Conservation (phyloP, 2,888 invertebrate genomes). For the Dichetophora obliterata region DNA sequence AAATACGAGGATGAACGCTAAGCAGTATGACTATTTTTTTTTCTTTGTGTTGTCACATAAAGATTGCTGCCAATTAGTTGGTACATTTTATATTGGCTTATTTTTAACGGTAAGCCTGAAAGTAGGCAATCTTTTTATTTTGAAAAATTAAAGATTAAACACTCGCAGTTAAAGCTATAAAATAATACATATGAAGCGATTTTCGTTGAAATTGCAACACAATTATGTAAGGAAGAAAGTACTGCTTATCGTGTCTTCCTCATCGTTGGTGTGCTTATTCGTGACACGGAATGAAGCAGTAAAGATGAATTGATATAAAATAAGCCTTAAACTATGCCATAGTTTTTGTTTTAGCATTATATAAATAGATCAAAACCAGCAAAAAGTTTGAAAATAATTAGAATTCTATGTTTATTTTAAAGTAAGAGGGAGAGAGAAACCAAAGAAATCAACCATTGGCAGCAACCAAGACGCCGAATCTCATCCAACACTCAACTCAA, state of each 20-base stretch:
- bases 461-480: no score
- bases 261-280: no score
- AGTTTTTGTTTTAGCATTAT: not conserved
- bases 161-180: no score
- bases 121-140: not conserved
- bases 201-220: not conserved
- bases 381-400: no score
- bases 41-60: not conserved
- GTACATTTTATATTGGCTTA: not conserved
- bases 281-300: no score
- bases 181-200: no score
- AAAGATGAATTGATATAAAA: no score
- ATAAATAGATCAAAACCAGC: not conserved
- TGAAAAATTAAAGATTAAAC: no score
- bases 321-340: not conserved
- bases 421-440: not conserved
- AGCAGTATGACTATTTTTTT: not conserved
- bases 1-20: not conserved
- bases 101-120: not conserved
- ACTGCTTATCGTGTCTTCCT: no score
- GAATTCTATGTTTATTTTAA: no score
- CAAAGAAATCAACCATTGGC: not conserved
- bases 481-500: no score
- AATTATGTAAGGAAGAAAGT: no score
- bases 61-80: not conserved